These are phyloP conservation scores for Cyphotilapia sp. DNA, from an alignment of 2,113 vertebrate genomes.

Conservation along the genomic window DNA sequence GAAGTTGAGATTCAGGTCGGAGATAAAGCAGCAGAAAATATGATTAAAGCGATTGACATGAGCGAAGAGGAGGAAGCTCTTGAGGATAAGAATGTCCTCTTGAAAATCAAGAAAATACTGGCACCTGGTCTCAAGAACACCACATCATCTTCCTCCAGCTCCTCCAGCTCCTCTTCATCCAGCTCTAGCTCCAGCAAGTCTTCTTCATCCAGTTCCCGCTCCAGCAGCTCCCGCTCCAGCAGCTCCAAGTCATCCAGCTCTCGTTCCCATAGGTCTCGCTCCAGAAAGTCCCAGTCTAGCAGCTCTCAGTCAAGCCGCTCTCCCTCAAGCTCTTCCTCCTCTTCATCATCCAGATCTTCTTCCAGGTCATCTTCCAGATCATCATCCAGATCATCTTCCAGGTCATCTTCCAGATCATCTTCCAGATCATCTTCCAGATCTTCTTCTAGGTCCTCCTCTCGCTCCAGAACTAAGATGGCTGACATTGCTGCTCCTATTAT, in stretches of 20 bases:
- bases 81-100: slow-evolving; percentile 55
- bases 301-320: not conserved
- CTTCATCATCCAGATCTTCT: not conserved
- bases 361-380: slow-evolving; percentile 21
- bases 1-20: slow-evolving; percentile 75
- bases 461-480: not conserved
- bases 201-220: slow-evolving; percentile 1
- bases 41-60: slow-evolving; percentile 53
- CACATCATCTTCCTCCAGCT: slow-evolving; percentile 24
- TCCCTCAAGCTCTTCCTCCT: slow-evolving; percentile 46
- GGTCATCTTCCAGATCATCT: slow-evolving; percentile 7
- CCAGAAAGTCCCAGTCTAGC: not conserved
- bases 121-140: slow-evolving; percentile 37
- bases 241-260: not conserved
- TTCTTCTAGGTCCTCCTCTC: slow-evolving; percentile 34
- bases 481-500: not conserved
- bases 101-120: slow-evolving; percentile 76
- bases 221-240: not conserved
- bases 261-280: not conserved
- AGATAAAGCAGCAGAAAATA: slow-evolving; percentile 70
- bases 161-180: slow-evolving; percentile 16
- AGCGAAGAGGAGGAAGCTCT: slow-evolving; percentile 53
- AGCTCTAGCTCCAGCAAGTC: slow-evolving; percentile 11
- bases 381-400: slow-evolving; percentile 22
- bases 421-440: not conserved